Percentiles rank a stretch among this genome's conserved stretches.
Conservation (phyloP, 23 tunicate species). For the Trididemnum clinides region DNA sequence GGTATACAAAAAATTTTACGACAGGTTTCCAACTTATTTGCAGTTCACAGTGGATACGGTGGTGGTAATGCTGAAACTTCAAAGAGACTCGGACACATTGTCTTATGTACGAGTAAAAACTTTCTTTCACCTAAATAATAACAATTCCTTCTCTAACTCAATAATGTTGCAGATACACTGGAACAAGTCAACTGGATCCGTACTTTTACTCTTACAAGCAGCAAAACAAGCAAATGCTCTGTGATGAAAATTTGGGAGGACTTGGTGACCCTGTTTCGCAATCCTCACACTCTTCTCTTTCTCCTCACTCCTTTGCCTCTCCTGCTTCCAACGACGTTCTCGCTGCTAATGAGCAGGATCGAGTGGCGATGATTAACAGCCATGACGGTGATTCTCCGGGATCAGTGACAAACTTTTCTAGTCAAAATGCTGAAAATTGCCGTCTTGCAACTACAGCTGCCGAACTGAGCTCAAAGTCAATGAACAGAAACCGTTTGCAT, state of each 20-base stretch:
- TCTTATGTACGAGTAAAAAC: too few species aligned
- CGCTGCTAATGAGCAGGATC: slow-evolving; percentile 44
- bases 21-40: too few species aligned
- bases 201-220: slow-evolving; percentile 37
- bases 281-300: slow-evolving; percentile 3
- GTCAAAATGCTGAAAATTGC: neutral
- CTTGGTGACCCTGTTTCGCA: neutral
- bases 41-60: too few species aligned
- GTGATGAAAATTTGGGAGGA: neutral
- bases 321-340: slow-evolving; percentile 52
- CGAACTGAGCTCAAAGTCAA: neutral
- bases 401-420: neutral
- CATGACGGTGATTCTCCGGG: slow-evolving; percentile 6
- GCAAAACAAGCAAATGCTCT: neutral
- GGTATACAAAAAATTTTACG: too few species aligned
- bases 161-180: slow-evolving; percentile 37
- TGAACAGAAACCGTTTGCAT: slow-evolving; percentile 9
- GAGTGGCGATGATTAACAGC: slow-evolving; percentile 12
- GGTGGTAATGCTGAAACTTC: too few species aligned
- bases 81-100: too few species aligned
- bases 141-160: too few species aligned
- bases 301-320: slow-evolving; percentile 30
- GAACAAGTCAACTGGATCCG: neutral
- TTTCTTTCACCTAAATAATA: too few species aligned
- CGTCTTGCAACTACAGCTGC: neutral